A percentile compares a stretch with the other conserved stretches of the same genome.
Conservation (phyloP, 37 sponge, comb jelly and placozoan genomes). For the Crambe crambe region DNA sequence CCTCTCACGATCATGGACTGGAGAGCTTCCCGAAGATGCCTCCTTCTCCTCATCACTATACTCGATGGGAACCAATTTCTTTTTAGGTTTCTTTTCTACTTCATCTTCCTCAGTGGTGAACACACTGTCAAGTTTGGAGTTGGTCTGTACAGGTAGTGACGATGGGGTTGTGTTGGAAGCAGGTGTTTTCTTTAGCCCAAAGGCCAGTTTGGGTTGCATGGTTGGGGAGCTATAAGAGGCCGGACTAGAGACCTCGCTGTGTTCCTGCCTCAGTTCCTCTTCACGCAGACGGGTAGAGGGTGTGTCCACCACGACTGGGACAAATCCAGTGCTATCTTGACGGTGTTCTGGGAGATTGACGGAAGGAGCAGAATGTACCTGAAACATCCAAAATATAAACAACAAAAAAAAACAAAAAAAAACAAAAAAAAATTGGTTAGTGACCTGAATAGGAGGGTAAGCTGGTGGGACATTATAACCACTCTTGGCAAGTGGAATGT, state of each 20-base stretch:
- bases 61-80: conserved; percentile 67
- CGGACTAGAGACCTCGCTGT: background rate
- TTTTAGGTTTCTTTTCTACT: conserved; percentile 55
- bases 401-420: too few species aligned
- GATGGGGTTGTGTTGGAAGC: conserved; percentile 1
- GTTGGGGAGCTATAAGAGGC: conserved; percentile 30
- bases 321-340: background rate
- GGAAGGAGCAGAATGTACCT: conserved; percentile 72
- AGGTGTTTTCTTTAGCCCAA: conserved; percentile 36
- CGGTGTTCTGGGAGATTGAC: conserved; percentile 23
- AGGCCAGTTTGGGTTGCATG: conserved; percentile 61
- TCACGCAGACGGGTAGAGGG: background rate
- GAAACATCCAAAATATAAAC: too few species aligned
- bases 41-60: conserved; percentile 69
- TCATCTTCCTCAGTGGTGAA: conserved; percentile 67
- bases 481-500: conserved; percentile 64
- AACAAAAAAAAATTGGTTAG: too few species aligned
- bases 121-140: conserved; percentile 44
- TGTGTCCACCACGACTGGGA: background rate
- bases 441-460: conserved; percentile 46
- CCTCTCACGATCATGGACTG: background rate
- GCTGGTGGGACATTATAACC: conserved; percentile 19
- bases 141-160: background rate
- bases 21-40: background rate
- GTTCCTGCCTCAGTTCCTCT: conserved; percentile 5